Conservation (phyloP, 2,888 invertebrate genomes). For the Fragum fragum region DNA sequence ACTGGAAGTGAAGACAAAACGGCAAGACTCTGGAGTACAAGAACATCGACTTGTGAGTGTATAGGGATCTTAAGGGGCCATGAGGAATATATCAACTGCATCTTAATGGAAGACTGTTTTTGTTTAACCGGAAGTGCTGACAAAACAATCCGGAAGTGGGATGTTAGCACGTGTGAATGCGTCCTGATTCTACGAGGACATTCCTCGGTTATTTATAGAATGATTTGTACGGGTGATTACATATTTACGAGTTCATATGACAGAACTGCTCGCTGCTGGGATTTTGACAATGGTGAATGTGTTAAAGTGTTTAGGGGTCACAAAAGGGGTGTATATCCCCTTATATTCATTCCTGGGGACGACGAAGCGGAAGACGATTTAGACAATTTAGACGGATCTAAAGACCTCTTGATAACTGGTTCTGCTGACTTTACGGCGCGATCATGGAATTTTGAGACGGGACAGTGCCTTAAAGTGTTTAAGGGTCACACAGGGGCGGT, state of each 20-base stretch:
- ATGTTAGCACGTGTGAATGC: slow-evolving; percentile 88
- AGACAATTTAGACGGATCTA: slow-evolving; percentile 81
- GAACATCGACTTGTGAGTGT: slow-evolving; percentile 87
- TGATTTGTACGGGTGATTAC: slow-evolving; percentile 87
- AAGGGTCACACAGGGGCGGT: slow-evolving; percentile 87
- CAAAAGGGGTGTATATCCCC: slow-evolving; percentile 87
- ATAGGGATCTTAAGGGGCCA: slow-evolving; percentile 87
- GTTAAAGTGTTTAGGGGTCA: slow-evolving; percentile 87
- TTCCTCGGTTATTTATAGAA: slow-evolving; percentile 87
- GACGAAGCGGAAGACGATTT: slow-evolving; percentile 81
- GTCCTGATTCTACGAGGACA: slow-evolving; percentile 87
- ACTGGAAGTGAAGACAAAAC: slow-evolving; percentile 88
- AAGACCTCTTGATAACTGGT: slow-evolving; percentile 86
- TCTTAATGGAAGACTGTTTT: slow-evolving; percentile 87
- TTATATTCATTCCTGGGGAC: slow-evolving; percentile 87
- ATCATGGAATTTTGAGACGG: slow-evolving; percentile 87
- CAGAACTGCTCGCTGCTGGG: slow-evolving; percentile 87
- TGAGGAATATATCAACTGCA: slow-evolving; percentile 87
- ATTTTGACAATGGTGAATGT: slow-evolving; percentile 87
- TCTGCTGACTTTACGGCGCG: slow-evolving; percentile 86
- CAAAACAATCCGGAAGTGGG: slow-evolving; percentile 88
- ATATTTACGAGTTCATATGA: slow-evolving; percentile 86
- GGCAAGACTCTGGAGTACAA: slow-evolving; percentile 87
- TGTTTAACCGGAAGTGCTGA: slow-evolving; percentile 88
- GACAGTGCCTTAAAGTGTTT: slow-evolving; percentile 84